Evolutionary conservation across 2,797 vertebrate genomes (phyloP).

Genomic region (Ceyx erithaca): DNA sequence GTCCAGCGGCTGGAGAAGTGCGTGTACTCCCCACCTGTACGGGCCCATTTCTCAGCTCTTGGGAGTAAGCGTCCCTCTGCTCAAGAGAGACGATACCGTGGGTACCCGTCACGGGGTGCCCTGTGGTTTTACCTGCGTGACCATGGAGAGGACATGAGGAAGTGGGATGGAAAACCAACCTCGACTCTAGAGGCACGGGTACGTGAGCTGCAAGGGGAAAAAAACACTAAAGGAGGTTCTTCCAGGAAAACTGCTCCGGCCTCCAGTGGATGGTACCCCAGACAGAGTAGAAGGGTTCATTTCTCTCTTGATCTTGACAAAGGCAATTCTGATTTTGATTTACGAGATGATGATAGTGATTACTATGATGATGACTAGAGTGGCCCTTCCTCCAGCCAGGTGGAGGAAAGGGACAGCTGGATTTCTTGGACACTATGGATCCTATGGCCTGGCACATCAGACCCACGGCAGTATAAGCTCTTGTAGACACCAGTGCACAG

Average conservation of each 20-base stretch:
- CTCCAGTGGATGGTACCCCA: not conserved
- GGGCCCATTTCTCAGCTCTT: not conserved
- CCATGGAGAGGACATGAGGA: not conserved
- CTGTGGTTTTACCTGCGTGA: not conserved
- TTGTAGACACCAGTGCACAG: not conserved
- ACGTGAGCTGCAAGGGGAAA: not conserved
- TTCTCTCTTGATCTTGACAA: not conserved
- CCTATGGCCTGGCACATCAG: not conserved
- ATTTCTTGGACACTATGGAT: not conserved
- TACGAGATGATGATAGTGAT: not conserved
- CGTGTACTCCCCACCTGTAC: not conserved
- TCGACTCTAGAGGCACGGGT: not conserved
- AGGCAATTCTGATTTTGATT: not conserved
- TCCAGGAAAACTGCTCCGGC: not conserved
- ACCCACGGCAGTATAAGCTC: not conserved
- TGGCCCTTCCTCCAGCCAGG: not conserved
- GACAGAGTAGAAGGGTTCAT: not conserved
- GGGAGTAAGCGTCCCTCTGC: not conserved
- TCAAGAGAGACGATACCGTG: not conserved
- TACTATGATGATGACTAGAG: not conserved
- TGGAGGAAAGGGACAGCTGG: not conserved
- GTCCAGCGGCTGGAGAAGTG: not conserved
- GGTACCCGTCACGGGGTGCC: not conserved
- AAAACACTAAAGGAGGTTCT: not conserved
- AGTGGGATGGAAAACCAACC: not conserved